Percentiles rank a stretch among this genome's conserved stretches.
Conservation (phyloP, 2,888 invertebrate genomes). For the Hirtodrosophila duncani region DNA sequence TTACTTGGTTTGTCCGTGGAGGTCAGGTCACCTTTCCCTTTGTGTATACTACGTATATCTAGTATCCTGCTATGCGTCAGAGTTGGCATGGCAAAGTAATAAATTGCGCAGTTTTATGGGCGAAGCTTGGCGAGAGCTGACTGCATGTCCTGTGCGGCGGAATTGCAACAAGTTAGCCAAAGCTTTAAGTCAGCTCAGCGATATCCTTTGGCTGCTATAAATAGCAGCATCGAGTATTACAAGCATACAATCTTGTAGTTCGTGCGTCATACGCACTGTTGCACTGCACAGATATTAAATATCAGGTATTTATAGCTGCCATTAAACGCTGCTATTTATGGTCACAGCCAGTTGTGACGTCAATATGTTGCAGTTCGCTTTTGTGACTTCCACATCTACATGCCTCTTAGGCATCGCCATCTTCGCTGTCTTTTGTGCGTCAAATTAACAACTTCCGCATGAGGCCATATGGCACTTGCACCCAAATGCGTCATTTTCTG, state of each 20-base stretch:
- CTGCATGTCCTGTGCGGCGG: neutral
- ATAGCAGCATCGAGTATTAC: no score
- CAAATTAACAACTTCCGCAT: conserved; percentile 74
- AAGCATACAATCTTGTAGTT: no score
- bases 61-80: no score
- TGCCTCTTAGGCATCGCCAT: conserved; percentile 56
- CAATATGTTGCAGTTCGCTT: conserved; percentile 28
- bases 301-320: conserved; percentile 18
- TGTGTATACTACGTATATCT: no score
- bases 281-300: conserved; percentile 15
- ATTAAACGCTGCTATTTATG: conserved; percentile 38
- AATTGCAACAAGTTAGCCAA: conserved; percentile 28
- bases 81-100: conserved; percentile 17
- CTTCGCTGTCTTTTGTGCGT: conserved; percentile 57
- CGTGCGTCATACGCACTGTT: neutral
- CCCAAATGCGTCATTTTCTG: conserved; percentile 71
- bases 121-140: neutral
- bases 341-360: conserved; percentile 47
- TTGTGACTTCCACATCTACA: conserved; percentile 10
- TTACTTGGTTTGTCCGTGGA: neutral
- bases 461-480: conserved; percentile 72
- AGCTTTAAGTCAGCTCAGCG: no score
- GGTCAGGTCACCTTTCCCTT: neutral
- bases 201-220: no score
- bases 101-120: conserved; percentile 37